Evolutionary conservation across 1,140 invertebrate species (phyloP), one percentile per base, ranked within the genome.

Genomic region (Eurosta solidaginis): DNA sequence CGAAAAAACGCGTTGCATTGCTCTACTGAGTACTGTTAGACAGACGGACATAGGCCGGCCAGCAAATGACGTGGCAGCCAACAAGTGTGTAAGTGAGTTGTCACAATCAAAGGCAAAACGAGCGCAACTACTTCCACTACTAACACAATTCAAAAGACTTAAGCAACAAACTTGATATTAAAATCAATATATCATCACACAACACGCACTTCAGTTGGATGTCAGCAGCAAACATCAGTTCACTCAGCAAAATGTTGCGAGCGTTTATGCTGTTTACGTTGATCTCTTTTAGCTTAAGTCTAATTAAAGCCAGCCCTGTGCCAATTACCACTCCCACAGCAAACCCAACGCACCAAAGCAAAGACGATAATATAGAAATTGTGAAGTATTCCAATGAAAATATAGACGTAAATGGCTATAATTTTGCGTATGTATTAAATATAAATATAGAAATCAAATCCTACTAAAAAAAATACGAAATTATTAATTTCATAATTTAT

Each of bases 361-460:
- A 49, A 33, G 79, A 80, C 12, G 29, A 52, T 5, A 76, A 83
- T 7, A 88, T 89, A 0, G 77, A 83, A 22, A 80, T 88, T 78
- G 33, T 88, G 54, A 78, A 79, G 1, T 84, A 85, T 79, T 86
- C 88, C 0, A 79, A 22, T 74, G 85, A 89, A 1, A 78, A 78
- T 49, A 88, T 89, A 78, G 81, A 88, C 12, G 77, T 88, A 6
- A 88, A 87, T 7, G 82, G 84, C 49, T 89, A 83, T 84, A 78
- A 36, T 6, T 89, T 82, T 74, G 76, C 9, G 89, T 91, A 87
- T 87, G 89, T 82, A 45, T n/a, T 17, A 44, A 20, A 20, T 20
- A 74, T 42, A 44, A 7, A 54, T 54, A 25, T 54, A 36, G 10
- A 68, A 40, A 68, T 68, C 22, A 68, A 17, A 68, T 36, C 40